These are phyloP conservation scores for Sebastes alutus DNA, from an alignment of 2,797 vertebrate genomes.

Conservation along the genomic window DNA sequence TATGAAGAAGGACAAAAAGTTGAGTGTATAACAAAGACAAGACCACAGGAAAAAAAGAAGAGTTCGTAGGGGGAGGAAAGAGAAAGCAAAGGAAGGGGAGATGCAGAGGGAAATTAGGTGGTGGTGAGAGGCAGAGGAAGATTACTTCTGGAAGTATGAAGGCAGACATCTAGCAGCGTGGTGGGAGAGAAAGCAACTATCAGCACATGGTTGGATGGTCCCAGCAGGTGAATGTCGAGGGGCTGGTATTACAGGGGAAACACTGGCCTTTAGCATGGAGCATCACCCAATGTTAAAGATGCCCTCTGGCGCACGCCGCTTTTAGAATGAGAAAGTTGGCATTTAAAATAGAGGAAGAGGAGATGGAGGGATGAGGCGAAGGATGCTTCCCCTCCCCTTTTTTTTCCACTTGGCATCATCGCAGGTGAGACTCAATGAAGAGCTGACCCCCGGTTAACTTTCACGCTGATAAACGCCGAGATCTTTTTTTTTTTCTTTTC, in stretches of 20 bases:
- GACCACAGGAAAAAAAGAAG: not conserved
- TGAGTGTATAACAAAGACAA: constrained; percentile 22
- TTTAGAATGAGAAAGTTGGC: constrained; percentile 50
- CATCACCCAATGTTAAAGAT: constrained; percentile 30
- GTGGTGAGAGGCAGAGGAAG: not conserved
- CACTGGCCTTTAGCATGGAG: constrained; percentile 48
- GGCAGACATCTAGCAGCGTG: not conserved
- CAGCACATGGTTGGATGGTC: constrained; percentile 35
- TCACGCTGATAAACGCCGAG: not conserved
- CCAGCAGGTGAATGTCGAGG: constrained; percentile 58
- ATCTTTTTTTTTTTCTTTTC: not conserved
- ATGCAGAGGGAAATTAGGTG: constrained; percentile 14
- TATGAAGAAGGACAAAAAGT: constrained; percentile 58
- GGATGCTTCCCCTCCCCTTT: not conserved
- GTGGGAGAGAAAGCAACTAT: constrained; percentile 16
- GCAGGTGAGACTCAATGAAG: constrained; percentile 28
- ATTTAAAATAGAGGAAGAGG: constrained; percentile 41
- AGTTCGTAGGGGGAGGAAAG: not conserved
- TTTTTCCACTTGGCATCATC: constrained; percentile 25
- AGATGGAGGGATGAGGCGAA: constrained; percentile 16
- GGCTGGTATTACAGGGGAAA: constrained; percentile 51
- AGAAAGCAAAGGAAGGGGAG: not conserved
- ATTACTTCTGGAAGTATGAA: constrained; percentile 37
- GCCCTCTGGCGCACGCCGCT: constrained; percentile 39
- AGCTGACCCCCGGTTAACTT: constrained; percentile 22